phyloP scores from a whole-genome alignment of 1,140 invertebrate species.

The Drosophila teissieri region DNA sequence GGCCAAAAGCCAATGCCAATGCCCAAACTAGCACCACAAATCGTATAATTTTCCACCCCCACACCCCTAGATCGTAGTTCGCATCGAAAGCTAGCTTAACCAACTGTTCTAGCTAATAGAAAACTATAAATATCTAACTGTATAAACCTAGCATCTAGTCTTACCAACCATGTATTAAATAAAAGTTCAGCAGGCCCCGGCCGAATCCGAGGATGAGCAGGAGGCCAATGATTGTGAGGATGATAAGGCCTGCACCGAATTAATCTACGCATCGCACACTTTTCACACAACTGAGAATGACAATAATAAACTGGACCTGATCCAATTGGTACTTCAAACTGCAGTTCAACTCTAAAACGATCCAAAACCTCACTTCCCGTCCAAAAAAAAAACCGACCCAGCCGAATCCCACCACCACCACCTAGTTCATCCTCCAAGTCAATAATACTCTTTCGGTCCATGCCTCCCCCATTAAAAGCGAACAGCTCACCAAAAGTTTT shows the following conservation, averaged over 20 bases:
- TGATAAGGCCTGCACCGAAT: slow-evolving; percentile 35
- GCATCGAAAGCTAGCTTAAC: slow-evolving; percentile 39
- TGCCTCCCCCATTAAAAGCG: slow-evolving; percentile 47
- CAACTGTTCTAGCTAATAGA: slow-evolving; percentile 48
- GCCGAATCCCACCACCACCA: slow-evolving; percentile 28
- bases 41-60: slow-evolving; percentile 36
- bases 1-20: slow-evolving; percentile 11
- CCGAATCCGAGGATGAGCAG: slow-evolving; percentile 29
- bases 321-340: slow-evolving; percentile 57
- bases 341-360: slow-evolving; percentile 53
- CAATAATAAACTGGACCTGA: slow-evolving; percentile 28
- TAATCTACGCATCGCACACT: slow-evolving; percentile 51
- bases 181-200: slow-evolving; percentile 39
- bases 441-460: slow-evolving; percentile 72
- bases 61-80: slow-evolving; percentile 47
- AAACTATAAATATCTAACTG: slow-evolving; percentile 47
- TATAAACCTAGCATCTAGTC: slow-evolving; percentile 49
- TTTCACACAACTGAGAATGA: slow-evolving; percentile 33
- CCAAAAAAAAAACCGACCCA: slow-evolving; percentile 33
- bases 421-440: slow-evolving; percentile 41
- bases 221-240: slow-evolving; percentile 39
- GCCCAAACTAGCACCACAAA: slow-evolving; percentile 38
- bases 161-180: slow-evolving; percentile 38
- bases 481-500: slow-evolving; percentile 55
- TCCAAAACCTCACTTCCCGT: slow-evolving; percentile 22